These are phyloP conservation scores for Bombus polaris DNA, from an alignment of 1,140 invertebrate species.

Conservation along the genomic window DNA sequence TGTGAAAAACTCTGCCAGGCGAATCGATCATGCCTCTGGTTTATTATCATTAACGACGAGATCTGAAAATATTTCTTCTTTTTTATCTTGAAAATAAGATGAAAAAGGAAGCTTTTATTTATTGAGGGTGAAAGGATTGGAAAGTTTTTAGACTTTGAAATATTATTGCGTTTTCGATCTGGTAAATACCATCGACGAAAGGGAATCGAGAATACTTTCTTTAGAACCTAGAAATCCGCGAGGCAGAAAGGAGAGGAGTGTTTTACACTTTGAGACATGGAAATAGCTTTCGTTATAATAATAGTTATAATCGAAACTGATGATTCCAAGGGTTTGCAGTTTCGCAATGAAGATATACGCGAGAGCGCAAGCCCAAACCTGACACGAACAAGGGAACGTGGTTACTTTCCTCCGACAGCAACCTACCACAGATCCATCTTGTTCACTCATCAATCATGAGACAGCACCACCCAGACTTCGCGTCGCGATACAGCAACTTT, in stretches of 20 bases:
- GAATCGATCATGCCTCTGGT: background rate
- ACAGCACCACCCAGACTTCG: conserved; percentile 1
- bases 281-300: no score
- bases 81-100: background rate
- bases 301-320: background rate
- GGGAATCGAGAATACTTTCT: background rate
- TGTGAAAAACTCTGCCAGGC: background rate
- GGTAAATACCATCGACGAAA: background rate
- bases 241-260: no score
- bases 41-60: background rate
- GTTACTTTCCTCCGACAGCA: conserved; percentile 21
- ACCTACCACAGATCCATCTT: background rate
- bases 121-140: background rate
- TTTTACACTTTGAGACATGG: background rate
- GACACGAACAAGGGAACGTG: background rate
- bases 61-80: background rate
- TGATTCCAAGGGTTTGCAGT: background rate
- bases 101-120: background rate
- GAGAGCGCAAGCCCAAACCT: background rate
- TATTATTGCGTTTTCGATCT: background rate
- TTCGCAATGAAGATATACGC: conserved; percentile 23
- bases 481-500: background rate
- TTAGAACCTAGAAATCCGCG: background rate
- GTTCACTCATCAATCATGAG: conserved; percentile 28
- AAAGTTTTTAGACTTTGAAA: background rate